phyloP scores from a whole-genome alignment of 2,797 vertebrate species.

The Valencia hispanica region DNA sequence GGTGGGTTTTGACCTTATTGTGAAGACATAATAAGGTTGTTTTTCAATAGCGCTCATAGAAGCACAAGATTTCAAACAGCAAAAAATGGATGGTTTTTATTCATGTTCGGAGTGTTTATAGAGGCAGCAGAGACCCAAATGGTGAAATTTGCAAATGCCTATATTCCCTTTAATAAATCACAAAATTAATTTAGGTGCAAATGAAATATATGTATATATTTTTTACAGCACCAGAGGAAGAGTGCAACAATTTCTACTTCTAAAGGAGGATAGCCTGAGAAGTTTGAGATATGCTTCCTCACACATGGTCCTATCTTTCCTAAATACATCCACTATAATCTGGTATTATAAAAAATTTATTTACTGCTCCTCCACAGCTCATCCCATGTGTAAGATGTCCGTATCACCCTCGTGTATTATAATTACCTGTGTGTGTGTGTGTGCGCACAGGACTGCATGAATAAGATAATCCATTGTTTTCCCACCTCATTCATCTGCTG shows the following conservation, averaged over 20 bases:
- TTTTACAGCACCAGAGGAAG: too few relatives aligned
- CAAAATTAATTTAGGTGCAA: too few relatives aligned
- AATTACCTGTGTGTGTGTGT: constrained; percentile 17
- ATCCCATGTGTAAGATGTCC: constrained; percentile 35
- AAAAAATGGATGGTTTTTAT: too few relatives aligned
- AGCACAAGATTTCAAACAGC: too few relatives aligned
- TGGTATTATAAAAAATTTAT: constrained; percentile 14
- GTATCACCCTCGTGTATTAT: constrained; percentile 30
- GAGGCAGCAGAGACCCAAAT: too few relatives aligned
- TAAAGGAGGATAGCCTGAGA: neutral
- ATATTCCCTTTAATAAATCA: too few relatives aligned
- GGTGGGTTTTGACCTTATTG: too few relatives aligned
- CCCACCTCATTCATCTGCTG: constrained; percentile 41
- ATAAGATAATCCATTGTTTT: constrained; percentile 54
- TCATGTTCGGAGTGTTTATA: too few relatives aligned
- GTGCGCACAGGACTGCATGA: constrained; percentile 45
- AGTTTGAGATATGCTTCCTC: neutral
- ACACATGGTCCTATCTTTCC: neutral
- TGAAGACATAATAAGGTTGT: too few relatives aligned
- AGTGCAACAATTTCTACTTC: neutral
- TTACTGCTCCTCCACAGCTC: constrained; percentile 9
- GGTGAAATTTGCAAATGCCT: too few relatives aligned
- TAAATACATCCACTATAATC: neutral
- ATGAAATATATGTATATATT: too few relatives aligned
- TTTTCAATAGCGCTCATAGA: too few relatives aligned